A percentile compares a stretch with the other conserved stretches of the same genome.
These are phyloP conservation scores for Scaptomyza cyrtandrae DNA, from an alignment of 2,888 invertebrate genomes.

Conservation along the genomic window DNA sequence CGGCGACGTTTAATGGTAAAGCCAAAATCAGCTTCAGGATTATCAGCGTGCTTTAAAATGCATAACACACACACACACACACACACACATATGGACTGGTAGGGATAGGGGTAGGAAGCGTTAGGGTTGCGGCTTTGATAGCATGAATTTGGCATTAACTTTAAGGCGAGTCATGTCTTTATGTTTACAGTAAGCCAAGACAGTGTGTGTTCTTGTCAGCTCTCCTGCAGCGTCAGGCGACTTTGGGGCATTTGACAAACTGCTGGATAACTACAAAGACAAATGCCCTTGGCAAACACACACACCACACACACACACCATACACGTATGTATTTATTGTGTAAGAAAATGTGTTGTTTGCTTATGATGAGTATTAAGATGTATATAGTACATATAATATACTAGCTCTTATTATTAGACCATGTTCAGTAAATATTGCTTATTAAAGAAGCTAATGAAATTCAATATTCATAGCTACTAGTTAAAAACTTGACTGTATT, in stretches of 20 bases:
- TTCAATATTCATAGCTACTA: conserved; percentile 1
- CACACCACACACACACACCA: neutral
- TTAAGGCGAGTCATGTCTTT: conserved; percentile 60
- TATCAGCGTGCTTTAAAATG: conserved; percentile 62
- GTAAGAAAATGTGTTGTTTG: conserved; percentile 8
- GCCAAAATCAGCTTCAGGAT: conserved; percentile 57
- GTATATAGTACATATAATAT: conserved; percentile 5
- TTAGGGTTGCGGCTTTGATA: conserved; percentile 9
- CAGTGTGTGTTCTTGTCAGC: conserved; percentile 22
- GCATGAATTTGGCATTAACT: conserved; percentile 62
- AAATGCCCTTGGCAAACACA: conserved; percentile 34
- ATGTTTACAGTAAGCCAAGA: conserved; percentile 43
- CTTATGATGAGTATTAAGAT: conserved; percentile 33
- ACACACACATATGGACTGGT: neutral
- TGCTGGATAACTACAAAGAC: conserved; percentile 38
- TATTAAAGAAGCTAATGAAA: conserved; percentile 8
- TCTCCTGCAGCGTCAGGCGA: conserved; percentile 40
- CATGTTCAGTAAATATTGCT: conserved; percentile 32
- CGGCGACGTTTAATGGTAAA: conserved; percentile 34
- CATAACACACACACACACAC: conserved; percentile 32
- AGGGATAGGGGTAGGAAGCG: neutral
- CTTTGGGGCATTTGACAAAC: conserved; percentile 62
- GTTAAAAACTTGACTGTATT: neutral
- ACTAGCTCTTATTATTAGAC: conserved; percentile 12
- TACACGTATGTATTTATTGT: neutral